Percentiles rank a stretch among this genome's conserved stretches.
phyloP scores from a whole-genome alignment of 2,113 vertebrate genomes.

The Xyrauchen texanus region DNA sequence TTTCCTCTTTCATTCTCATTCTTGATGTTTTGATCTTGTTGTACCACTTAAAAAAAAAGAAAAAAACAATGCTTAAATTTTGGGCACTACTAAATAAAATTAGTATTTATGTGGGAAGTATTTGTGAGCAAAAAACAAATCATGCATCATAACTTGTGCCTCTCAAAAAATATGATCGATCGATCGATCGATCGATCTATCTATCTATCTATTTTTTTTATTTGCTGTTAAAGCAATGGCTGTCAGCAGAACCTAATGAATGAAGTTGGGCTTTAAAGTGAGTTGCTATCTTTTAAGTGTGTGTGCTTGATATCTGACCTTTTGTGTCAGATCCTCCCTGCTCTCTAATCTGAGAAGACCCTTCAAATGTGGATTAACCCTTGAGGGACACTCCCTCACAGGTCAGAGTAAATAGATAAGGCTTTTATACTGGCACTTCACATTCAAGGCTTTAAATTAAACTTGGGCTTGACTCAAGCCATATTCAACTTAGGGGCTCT shows the following conservation, averaged over 20 bases:
- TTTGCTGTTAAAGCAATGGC: constrained; percentile 37
- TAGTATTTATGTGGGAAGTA: neutral
- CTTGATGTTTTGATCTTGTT: neutral
- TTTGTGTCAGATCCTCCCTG: constrained; percentile 41
- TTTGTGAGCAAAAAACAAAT: neutral
- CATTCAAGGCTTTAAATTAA: constrained; percentile 34
- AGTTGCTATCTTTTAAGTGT: constrained; percentile 23
- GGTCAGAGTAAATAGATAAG: constrained; percentile 46
- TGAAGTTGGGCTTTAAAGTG: constrained; percentile 56
- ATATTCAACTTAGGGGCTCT: neutral
- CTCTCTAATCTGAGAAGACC: constrained; percentile 63
- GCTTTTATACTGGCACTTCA: constrained; percentile 27
- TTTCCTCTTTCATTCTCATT: constrained; percentile 27
- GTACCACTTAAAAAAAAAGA: neutral
- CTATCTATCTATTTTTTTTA: too few relatives aligned
- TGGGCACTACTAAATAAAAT: neutral
- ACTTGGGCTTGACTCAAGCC: constrained; percentile 17
- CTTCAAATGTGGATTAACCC: constrained; percentile 67
- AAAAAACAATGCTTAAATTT: neutral
- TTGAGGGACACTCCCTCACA: constrained; percentile 32
- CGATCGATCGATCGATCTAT: too few relatives aligned
- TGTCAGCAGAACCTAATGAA: constrained; percentile 39
- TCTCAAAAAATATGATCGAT: neutral
- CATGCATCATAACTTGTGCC: too few relatives aligned
- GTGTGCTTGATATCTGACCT: constrained; percentile 36